Conservation (phyloP, 2,888 invertebrate species). For the Xiphydria camelus region DNA sequence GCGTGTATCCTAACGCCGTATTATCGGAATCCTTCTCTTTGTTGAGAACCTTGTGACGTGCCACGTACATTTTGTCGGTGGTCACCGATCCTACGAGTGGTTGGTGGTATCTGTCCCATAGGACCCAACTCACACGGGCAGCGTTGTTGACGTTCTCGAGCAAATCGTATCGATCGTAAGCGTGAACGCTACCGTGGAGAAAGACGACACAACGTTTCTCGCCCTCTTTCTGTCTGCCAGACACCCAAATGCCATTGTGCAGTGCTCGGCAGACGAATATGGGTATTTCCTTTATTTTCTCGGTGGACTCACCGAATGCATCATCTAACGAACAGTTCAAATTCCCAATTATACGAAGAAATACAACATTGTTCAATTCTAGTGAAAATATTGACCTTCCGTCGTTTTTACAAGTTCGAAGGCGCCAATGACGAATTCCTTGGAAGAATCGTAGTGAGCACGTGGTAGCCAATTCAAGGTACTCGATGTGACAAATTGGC, state of each 20-base stretch:
- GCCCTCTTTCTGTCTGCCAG: constrained; percentile 68
- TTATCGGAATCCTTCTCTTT: constrained; percentile 20
- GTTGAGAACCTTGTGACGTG: constrained; percentile 53
- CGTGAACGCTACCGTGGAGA: constrained; percentile 62
- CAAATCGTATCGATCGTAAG: constrained; percentile 69
- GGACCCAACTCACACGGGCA: constrained; percentile 74
- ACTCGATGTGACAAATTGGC: constrained; percentile 78
- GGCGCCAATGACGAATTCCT: constrained; percentile 70
- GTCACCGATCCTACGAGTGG: constrained; percentile 73
- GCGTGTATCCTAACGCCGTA: constrained; percentile 54
- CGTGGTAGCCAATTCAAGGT: constrained; percentile 75
- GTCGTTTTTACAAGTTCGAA: constrained; percentile 35
- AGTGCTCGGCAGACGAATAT: constrained; percentile 76
- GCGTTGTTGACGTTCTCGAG: constrained; percentile 78
- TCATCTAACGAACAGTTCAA: too few relatives aligned
- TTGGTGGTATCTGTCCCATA: constrained; percentile 71
- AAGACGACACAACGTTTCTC: constrained; percentile 69
- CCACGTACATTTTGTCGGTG: constrained; percentile 59
- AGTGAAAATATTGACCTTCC: too few relatives aligned
- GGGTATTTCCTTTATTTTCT: constrained; percentile 17
- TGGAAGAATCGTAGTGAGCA: constrained; percentile 60
- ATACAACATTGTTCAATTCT: too few relatives aligned
- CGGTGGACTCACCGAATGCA: too few relatives aligned
- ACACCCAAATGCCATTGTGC: constrained; percentile 73
- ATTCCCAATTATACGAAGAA: too few relatives aligned